These are phyloP conservation scores for Zootermopsis nevadensis DNA, from an alignment of 2,888 invertebrate species.

Conservation along the genomic window DNA sequence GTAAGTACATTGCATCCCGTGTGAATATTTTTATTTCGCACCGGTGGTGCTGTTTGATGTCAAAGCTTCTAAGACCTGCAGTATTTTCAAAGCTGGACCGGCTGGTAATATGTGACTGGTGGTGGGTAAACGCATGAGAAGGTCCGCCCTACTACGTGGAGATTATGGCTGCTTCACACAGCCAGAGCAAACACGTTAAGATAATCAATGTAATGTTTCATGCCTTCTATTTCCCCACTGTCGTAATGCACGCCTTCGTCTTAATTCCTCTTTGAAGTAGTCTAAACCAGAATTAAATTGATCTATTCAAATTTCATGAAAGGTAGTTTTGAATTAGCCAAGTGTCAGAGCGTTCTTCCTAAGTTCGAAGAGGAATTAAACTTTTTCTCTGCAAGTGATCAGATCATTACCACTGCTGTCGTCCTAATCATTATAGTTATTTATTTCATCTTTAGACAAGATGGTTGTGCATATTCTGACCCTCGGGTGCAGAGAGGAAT, in stretches of 20 bases:
- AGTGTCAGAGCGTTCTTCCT: background rate
- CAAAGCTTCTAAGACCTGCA: too few species aligned
- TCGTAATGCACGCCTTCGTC: background rate
- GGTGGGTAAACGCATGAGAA: background rate
- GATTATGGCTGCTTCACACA: background rate
- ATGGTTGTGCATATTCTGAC: too few species aligned
- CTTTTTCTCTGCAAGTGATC: background rate
- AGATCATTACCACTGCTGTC: background rate
- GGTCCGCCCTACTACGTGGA: background rate
- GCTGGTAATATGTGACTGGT: background rate
- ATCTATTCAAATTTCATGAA: background rate
- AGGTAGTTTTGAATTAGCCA: background rate
- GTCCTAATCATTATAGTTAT: background rate
- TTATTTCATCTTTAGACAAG: background rate
- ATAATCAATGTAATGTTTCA: background rate
- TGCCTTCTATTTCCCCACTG: background rate
- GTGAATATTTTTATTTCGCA: too few species aligned
- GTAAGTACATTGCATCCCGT: too few species aligned
- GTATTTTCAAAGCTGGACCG: too few species aligned
- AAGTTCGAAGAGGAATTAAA: background rate
- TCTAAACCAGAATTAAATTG: background rate
- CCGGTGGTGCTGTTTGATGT: too few species aligned
- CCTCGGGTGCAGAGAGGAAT: too few species aligned
- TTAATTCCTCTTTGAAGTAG: constrained; percentile 1
- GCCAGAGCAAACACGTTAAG: background rate